phyloP scores from a whole-genome alignment of 2,797 vertebrate species.

The Sebastes cheni region DNA sequence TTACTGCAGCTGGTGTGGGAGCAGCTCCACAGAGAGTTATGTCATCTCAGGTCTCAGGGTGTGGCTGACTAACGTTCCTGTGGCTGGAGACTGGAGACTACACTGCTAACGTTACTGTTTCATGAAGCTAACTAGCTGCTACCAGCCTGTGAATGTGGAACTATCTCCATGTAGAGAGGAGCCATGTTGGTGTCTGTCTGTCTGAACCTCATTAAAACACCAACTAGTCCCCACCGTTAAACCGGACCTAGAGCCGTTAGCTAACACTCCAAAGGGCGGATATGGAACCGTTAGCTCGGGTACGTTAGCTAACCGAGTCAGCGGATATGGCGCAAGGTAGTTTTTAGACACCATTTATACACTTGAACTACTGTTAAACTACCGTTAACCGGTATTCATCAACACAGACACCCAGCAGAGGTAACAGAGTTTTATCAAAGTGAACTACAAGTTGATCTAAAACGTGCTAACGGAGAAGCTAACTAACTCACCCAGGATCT shows the following conservation, averaged over 20 bases:
- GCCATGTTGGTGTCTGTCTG: rapidly evolving
- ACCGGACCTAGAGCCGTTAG: neutral
- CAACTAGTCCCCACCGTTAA: neutral
- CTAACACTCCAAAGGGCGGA: neutral
- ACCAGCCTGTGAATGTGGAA: neutral
- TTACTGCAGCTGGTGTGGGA: too few species aligned
- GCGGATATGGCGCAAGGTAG: too few species aligned
- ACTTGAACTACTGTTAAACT: too few species aligned
- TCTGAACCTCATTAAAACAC: too few species aligned
- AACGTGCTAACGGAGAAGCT: constrained; percentile 16
- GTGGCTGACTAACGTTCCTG: neutral
- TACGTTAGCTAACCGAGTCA: neutral
- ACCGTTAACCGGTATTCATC: rapidly evolving
- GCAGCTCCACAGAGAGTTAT: neutral
- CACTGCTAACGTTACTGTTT: neutral
- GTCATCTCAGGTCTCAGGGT: constrained; percentile 38
- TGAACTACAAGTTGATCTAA: neutral
- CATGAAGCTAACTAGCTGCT: neutral
- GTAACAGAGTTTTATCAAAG: too few species aligned
- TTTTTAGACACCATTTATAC: too few species aligned
- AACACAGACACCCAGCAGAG: rapidly evolving
- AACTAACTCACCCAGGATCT: constrained; percentile 89
- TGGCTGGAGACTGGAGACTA: too few species aligned
- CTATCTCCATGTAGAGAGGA: neutral
- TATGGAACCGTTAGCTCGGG: constrained; percentile 47